Base-by-base conservation (phyloP, 2,888 invertebrate species). In the Cataglyphis rosenhaueri region DNA sequence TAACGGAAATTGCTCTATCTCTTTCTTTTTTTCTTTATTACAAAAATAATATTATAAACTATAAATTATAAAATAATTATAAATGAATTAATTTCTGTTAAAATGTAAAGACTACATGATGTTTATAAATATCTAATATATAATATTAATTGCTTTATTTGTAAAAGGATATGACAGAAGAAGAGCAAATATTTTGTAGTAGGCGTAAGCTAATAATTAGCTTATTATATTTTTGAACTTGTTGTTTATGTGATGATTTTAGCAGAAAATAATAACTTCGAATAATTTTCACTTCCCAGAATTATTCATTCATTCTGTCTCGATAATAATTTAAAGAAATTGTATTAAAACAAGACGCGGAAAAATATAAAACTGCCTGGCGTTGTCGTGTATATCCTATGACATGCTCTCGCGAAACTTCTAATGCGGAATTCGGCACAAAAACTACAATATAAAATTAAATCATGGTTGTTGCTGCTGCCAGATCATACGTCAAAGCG, bases 361-460 rank as follows among this genome's bases (percentile, higher is more conserved):
- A 52, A 38, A 52, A 25, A 32, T 18, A 18, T 52, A 64, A 52
- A 52, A 55, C 12, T 61, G 21, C 15, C 32, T 65, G 25, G 38
- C 8, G 38, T n/a, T 5, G 9, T 65, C 38, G 8, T 12, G n/a
- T 61, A 48, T 0, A 25, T 61, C 65, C 38, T 5, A 55, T 71
- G 18, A 32, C 57, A 38, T 61, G 15, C 4, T 59, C 25, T 12
- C 32, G 25, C 15, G 8, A 21, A 59, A 59, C 21, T 71, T 79
- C 0, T 18, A 66, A 48, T n/a, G 18, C 12, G 8, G 12, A 48
- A 73, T 41, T 64, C 21, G n/a, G 29, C 12, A 65, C 25, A 55
- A 38, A 76, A 65, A 65, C n/a, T 52, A 8, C 65, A 52, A 70
- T 38, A 68, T 38, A 44, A 32, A 73, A 79, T 79, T 79, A 71